These are phyloP conservation scores for Atherinomorus stipes DNA, from an alignment of 2,113 vertebrate genomes.

Conservation along the genomic window DNA sequence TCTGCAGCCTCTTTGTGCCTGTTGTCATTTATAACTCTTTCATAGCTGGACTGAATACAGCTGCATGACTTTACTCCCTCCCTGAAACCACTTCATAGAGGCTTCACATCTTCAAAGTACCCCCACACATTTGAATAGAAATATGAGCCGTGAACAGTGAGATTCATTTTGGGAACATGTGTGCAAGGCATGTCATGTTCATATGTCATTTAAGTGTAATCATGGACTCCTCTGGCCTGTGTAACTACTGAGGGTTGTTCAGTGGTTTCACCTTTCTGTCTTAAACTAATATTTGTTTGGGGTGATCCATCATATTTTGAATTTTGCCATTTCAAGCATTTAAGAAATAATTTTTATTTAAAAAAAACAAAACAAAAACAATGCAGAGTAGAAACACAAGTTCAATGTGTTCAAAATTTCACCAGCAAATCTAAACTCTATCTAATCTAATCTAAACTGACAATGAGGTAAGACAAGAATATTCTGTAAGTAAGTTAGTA, in stretches of 20 bases:
- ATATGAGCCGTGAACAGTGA: conserved; percentile 20
- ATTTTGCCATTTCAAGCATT: not conserved
- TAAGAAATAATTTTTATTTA: not conserved
- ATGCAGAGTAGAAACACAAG: no score
- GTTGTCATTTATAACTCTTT: conserved; percentile 69
- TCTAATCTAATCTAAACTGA: conserved; percentile 17
- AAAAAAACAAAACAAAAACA: fast-evolving
- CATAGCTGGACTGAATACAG: conserved; percentile 52
- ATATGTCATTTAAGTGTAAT: conserved; percentile 41
- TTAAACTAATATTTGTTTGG: conserved; percentile 9
- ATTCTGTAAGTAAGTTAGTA: no score
- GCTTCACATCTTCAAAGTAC: conserved; percentile 74
- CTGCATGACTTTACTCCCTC: conserved; percentile 53
- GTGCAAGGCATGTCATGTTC: conserved; percentile 50
- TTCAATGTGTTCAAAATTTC: conserved; percentile 21
- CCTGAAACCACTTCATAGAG: conserved; percentile 73
- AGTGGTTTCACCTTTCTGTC: conserved; percentile 14
- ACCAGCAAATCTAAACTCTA: conserved; percentile 34
- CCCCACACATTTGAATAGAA: conserved; percentile 44
- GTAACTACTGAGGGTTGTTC: conserved; percentile 23
- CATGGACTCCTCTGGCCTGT: not conserved
- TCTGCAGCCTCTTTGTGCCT: conserved; percentile 37
- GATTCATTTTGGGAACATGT: conserved; percentile 49
- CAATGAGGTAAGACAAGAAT: conserved; percentile 5
- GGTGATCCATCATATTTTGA: conserved; percentile 6